Conservation (phyloP, 2,888 invertebrate genomes). For the Oligia latruncula region DNA sequence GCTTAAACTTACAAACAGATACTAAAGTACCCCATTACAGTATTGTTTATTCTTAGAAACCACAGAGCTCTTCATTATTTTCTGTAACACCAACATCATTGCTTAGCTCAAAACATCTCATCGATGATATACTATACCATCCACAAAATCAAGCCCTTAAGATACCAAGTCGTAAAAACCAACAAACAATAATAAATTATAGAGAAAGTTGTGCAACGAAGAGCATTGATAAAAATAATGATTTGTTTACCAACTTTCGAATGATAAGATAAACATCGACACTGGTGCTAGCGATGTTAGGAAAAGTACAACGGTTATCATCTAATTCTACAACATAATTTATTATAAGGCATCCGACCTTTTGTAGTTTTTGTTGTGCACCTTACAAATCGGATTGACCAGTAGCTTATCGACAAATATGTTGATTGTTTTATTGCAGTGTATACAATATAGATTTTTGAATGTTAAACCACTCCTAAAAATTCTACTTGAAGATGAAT, state of each 20-base stretch:
- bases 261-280: conserved; percentile 48
- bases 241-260: conserved; percentile 56
- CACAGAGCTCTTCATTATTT: not conserved
- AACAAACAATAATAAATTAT: conserved; percentile 43
- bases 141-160: conserved; percentile 21
- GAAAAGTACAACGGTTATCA: conserved; percentile 43
- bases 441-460: not conserved
- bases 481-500: not conserved
- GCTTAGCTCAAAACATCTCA: not conserved
- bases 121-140: not conserved
- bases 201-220: conserved; percentile 46
- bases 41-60: conserved; percentile 6
- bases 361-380: not conserved
- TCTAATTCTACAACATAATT: not conserved
- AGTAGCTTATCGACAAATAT: conserved; percentile 5
- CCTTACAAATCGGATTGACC: not conserved
- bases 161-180: conserved; percentile 8
- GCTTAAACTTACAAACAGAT: conserved; percentile 21
- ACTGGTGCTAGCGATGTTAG: conserved; percentile 23
- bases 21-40: conserved; percentile 4
- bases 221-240: conserved; percentile 53
- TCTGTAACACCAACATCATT: not conserved
- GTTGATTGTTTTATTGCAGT: not conserved
- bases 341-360: not conserved
- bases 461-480: not conserved